A percentile compares a stretch with the other conserved stretches of the same genome.
Evolutionary conservation across 2,888 invertebrate genomes (phyloP).

Genomic region (Drosophila phalerata): DNA sequence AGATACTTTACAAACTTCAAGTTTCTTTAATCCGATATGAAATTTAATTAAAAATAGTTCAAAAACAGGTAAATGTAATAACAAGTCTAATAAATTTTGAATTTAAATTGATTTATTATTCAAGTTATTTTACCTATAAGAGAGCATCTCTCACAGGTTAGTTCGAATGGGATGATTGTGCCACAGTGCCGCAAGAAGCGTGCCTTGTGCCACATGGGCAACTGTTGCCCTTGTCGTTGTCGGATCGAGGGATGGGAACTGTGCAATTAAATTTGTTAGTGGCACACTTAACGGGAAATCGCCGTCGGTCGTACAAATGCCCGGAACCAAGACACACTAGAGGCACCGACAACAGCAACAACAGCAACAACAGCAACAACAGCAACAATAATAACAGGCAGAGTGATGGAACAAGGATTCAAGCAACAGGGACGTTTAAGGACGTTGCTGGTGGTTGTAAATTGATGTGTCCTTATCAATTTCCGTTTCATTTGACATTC

Average conservation of each 20-base stretch:
- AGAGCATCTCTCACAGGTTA: not conserved
- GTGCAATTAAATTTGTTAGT: conserved; percentile 63
- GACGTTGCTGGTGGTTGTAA: conserved; percentile 32
- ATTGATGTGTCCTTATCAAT: conserved; percentile 61
- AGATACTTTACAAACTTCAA: too few relatives aligned
- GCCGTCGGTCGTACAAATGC: conserved; percentile 34
- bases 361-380: not conserved
- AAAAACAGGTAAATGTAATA: too few relatives aligned
- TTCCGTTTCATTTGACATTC: conserved; percentile 58
- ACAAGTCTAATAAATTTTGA: too few relatives aligned
- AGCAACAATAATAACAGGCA: not conserved
- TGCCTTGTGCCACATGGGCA: conserved; percentile 6
- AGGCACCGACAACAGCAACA: conserved; percentile 1
- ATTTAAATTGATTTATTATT: too few relatives aligned
- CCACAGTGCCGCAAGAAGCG: not conserved
- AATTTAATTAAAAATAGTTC: too few relatives aligned
- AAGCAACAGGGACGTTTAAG: conserved; percentile 12
- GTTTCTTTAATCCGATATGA: too few relatives aligned
- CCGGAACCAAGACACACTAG: conserved; percentile 23
- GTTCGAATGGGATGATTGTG: not conserved
- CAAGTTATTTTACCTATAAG: not conserved
- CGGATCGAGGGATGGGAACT: conserved; percentile 3
- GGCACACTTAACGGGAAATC: conserved; percentile 46
- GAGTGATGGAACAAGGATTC: not conserved
- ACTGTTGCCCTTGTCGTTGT: conserved; percentile 7